A percentile compares a stretch with the other conserved stretches of the same genome.
Conservation (phyloP, 2,888 invertebrate genomes). For the Cremastinae sp. region DNA sequence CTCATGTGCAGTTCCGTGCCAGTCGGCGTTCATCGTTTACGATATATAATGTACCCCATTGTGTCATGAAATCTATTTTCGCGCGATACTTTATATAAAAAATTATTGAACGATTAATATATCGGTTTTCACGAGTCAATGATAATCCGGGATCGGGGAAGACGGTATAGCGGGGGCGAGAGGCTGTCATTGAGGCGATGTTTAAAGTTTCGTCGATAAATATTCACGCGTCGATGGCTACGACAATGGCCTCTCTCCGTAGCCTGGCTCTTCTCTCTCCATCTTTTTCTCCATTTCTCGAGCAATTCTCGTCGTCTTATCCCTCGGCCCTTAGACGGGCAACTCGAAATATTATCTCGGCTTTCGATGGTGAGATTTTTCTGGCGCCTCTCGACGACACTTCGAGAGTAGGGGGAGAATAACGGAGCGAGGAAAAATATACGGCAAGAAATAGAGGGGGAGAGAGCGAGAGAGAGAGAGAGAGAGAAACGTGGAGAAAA, state of each 20-base stretch:
- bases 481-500: too few species aligned
- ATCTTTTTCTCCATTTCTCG: constrained; percentile 36
- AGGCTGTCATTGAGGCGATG: constrained; percentile 57
- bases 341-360: constrained; percentile 65
- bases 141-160: constrained; percentile 36
- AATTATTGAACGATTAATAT: too few species aligned
- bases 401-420: constrained; percentile 32
- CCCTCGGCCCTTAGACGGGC: constrained; percentile 46
- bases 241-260: constrained; percentile 36
- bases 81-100: too few species aligned
- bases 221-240: constrained; percentile 56
- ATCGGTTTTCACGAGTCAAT: neutral
- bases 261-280: neutral
- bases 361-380: constrained; percentile 51
- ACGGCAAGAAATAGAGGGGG: too few species aligned
- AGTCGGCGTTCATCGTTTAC: too few species aligned
- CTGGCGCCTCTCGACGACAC: constrained; percentile 54
- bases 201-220: constrained; percentile 61
- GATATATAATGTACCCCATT: too few species aligned
- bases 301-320: constrained; percentile 30
- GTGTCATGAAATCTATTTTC: too few species aligned
- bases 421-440: constrained; percentile 30
- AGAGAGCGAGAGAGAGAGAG: constrained; percentile 10
- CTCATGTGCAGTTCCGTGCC: too few species aligned
- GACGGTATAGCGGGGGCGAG: constrained; percentile 15